Evolutionary conservation across 2,113 vertebrate genomes (phyloP), one percentile per base, ranked within the genome.

Genomic region (Penelope pileata): DNA sequence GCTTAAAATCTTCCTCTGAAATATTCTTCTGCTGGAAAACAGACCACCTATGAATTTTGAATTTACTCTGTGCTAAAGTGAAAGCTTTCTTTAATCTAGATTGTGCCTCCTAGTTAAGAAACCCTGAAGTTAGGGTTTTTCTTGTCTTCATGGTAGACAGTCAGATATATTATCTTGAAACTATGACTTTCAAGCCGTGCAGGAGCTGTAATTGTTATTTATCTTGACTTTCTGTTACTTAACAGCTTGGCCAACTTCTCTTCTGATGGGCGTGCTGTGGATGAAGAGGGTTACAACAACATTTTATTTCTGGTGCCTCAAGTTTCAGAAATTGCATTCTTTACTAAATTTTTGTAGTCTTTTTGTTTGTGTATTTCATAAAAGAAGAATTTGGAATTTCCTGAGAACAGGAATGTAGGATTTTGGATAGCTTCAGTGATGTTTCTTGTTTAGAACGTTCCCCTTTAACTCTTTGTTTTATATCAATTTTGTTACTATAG

Each of bases 101-200:
- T 54, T 38, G 10, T n/a, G 2, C 32, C 19, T 84, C 12, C 26
- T 59, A 17, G 12, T 6, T 85, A 26, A 68, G n/a, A 82, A 85
- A 40, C 16, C 5, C 23, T 42, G 27, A 79, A 64, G 1, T 19
- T 22, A 18, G 11, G 10, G 5, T 40, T 69, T 40, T 69, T 80
- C 7, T 1, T 43, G 5, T 66, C 13, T 40, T 58, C 12, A 36
- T 17, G 4, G 3, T 48, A 24, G 30, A 23, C 12, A 22, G 1
- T 50, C 12, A 26, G 16, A 16, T 73, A 0, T 72, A 22, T 53
- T 78, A 16, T 17, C 16, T 79, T 0, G 0, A 17, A 78, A 15
- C 12, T 54, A 23, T 16, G 18, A 27, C 29, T 89, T 60, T 3
- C 2, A 2, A 3, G 47, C 6, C 50, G 13, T 40, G 43, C 7